Evolutionary conservation across 2,888 invertebrate genomes (phyloP), one percentile per base, ranked within the genome.

Genomic region (Leptopilina drosophilae): DNA sequence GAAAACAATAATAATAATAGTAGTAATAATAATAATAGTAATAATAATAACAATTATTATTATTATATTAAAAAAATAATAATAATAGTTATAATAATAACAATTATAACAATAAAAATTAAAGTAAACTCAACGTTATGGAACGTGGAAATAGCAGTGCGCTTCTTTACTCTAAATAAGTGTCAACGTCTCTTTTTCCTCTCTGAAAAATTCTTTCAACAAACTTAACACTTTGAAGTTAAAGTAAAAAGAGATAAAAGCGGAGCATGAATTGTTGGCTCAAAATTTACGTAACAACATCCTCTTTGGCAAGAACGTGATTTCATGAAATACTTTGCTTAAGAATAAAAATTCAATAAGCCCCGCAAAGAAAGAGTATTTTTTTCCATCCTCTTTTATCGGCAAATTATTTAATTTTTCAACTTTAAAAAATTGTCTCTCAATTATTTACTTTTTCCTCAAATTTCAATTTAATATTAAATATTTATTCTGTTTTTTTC

Each of bases 251-350:
- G 64, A 64, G 20, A 64, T 64, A 64, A 64, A 64, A 26, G n/a
- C 64, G 26, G 7, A 64, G 64, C 59, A 59, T 59, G 59, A 59
- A 59, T 15, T 59, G 59, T 59, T 59, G 59, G 59, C 15, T 59
- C 59, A 59, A 59, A 59, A 59, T 59, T 64, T 64, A 64, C 64
- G 64, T 26, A 64, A 64, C 64, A 26, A 64, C 64, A 64, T 64
- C 64, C 64, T 64, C 64, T 64, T 26, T 64, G 5, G 26, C 64
- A 26, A 64, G 2, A 33, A 33, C 33, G 33, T 3, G 26, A n/a
- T 9, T 64, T 64, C 26, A 64, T 49, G 12, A 49, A 49, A 64
- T 15, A 20, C 64, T 59, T 59, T 59, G 14, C 11, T 20, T 26
- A 26, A 64, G 64, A 64, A 64, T 64, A 12, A 20, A 11, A 64